phyloP scores from a whole-genome alignment of 2,888 invertebrate species.

The Leptopilina syphax region DNA sequence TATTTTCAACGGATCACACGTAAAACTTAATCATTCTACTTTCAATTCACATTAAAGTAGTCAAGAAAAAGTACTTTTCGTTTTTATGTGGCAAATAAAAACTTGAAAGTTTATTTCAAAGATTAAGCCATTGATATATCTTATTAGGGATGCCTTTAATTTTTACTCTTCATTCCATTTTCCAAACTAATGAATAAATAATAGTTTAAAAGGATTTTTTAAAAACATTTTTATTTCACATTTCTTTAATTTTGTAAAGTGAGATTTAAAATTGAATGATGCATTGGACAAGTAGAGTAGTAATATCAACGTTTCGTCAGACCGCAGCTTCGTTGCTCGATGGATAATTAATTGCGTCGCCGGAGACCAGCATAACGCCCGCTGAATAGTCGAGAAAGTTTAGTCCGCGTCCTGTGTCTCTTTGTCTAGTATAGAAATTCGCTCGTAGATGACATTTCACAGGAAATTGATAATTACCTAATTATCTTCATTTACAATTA shows the following conservation, averaged over 20 bases:
- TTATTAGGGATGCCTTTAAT: too few relatives aligned
- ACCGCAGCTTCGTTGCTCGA: constrained; percentile 49
- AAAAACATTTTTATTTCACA: neutral
- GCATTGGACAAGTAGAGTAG: constrained; percentile 47
- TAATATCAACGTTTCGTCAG: constrained; percentile 51
- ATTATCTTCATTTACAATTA: constrained; percentile 47
- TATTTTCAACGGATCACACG: constrained; percentile 60
- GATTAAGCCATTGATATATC: too few relatives aligned
- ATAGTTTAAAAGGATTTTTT: too few relatives aligned
- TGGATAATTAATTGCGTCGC: constrained; percentile 61
- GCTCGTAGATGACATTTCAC: neutral
- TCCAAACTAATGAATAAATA: too few relatives aligned
- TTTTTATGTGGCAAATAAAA: neutral
- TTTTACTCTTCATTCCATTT: too few relatives aligned
- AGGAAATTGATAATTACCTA: constrained; percentile 51
- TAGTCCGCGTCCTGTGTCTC: constrained; percentile 42
- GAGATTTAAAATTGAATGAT: neutral
- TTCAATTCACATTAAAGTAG: constrained; percentile 42
- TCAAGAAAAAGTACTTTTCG: neutral
- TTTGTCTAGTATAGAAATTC: constrained; percentile 14
- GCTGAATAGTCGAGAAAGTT: constrained; percentile 45
- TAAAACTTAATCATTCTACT: constrained; percentile 48
- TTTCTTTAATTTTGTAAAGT: constrained; percentile 7
- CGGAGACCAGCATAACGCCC: constrained; percentile 38
- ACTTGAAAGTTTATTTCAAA: neutral